These are phyloP conservation scores for Cataglyphis rosenhaueri DNA, from an alignment of 2,888 invertebrate genomes.

Conservation along the genomic window DNA sequence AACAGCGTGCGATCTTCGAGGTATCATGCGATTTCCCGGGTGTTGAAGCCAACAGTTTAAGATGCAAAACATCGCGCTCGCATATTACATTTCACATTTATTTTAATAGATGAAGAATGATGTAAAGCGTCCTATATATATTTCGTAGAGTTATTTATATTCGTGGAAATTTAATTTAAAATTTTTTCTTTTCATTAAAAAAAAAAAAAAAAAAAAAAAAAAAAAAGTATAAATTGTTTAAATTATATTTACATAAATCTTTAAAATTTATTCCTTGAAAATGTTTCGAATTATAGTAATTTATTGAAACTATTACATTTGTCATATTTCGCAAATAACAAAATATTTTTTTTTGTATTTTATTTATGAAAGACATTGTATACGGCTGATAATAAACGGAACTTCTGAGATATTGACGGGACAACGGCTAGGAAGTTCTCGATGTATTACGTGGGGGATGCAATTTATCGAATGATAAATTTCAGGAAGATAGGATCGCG, in stretches of 20 bases:
- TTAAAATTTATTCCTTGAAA: background rate
- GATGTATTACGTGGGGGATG: conserved; percentile 35
- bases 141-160: background rate
- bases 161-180: background rate
- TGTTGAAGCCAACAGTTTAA: conserved; percentile 27
- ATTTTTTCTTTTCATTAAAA: background rate
- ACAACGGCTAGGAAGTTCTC: conserved; percentile 43
- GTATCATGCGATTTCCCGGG: conserved; percentile 15
- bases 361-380: conserved; percentile 16
- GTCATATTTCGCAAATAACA: background rate
- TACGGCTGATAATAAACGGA: conserved; percentile 25
- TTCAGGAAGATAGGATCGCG: conserved; percentile 84
- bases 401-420: conserved; percentile 52
- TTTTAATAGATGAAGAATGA: background rate
- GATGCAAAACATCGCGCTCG: background rate
- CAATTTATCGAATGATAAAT: conserved; percentile 85
- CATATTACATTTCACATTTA: conserved; percentile 11
- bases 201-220: background rate
- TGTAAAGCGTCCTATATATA: too few relatives aligned
- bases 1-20: conserved; percentile 50
- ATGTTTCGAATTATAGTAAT: background rate
- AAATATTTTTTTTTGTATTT: background rate
- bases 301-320: background rate
- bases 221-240: background rate
- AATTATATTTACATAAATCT: background rate